Percentiles rank a stretch among this genome's conserved stretches.
These are phyloP conservation scores for Verasper variegatus DNA, from an alignment of 2,113 vertebrate species.

Conservation along the genomic window DNA sequence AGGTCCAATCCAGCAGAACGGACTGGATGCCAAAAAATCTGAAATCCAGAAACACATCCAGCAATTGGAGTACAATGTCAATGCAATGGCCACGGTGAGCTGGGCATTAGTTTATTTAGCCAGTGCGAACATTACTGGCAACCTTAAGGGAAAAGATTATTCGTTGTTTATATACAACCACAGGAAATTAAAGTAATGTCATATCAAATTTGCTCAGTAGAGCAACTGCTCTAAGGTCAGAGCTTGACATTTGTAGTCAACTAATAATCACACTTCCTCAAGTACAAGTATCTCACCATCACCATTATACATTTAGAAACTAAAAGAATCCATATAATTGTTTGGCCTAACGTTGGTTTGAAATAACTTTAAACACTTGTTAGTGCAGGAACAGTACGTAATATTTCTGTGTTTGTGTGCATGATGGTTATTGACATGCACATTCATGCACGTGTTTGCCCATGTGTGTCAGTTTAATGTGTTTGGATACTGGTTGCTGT, in stretches of 20 bases:
- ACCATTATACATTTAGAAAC: too few relatives aligned
- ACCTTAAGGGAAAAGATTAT: too few relatives aligned
- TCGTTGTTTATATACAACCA: too few relatives aligned
- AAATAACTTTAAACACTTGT: too few relatives aligned
- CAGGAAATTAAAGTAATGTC: too few relatives aligned
- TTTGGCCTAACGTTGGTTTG: too few relatives aligned
- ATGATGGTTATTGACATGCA: background rate
- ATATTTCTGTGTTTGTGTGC: too few relatives aligned
- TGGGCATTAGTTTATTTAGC: background rate
- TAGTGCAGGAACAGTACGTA: too few relatives aligned
- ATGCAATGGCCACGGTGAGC: conserved; percentile 67
- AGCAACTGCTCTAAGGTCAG: background rate
- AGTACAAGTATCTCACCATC: too few relatives aligned
- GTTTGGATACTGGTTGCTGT: conserved; percentile 28
- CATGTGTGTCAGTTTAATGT: conserved; percentile 4
- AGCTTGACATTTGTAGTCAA: too few relatives aligned
- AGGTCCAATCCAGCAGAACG: conserved; percentile 64
- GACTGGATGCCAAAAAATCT: conserved; percentile 49
- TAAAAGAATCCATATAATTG: too few relatives aligned
- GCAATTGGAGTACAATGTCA: conserved; percentile 70
- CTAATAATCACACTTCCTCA: too few relatives aligned
- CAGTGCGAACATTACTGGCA: background rate
- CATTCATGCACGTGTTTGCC: background rate
- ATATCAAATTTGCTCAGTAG: background rate
- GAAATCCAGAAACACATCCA: conserved; percentile 74